Evolutionary conservation across 2,113 vertebrate species (phyloP), one percentile per base, ranked within the genome.

Genomic region (Terrapene triunguis): DNA sequence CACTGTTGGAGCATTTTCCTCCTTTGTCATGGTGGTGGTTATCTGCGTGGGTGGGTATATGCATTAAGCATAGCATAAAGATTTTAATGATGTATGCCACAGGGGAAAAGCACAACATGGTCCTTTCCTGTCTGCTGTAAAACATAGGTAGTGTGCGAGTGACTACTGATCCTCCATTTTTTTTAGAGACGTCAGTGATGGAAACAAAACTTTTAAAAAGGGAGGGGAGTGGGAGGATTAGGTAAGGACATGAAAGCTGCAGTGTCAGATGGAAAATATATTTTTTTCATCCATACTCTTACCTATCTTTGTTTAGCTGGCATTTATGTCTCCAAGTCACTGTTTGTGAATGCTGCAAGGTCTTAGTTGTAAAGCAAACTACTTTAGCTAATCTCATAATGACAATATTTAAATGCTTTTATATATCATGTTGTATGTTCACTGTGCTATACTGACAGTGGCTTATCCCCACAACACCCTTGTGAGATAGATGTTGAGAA

Each of bases 31-130:
- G 89, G 51, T 83, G 80, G 78, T 86, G 92, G 91, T 93, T 96
- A 59, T 85, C 96, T 98, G 95, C 35, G 88, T 86, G 88, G 5
- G 5, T 95, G 89, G 96, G 44, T 54, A 42, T 50, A 65, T 85
- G 82, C 91, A 94, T 89, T 89, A 96, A 96, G 89, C 2, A 8
- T 3, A 90, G 89, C 93, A 90, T 94, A 89, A 84, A 89, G 85
- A 88, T 82, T 96, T 96, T 72, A 97, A 96, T 96, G 92, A 97
- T 95, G 76, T 89, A 54, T 91, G 21, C 88, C 91, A 80, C 84
- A 81, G 53, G 80, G 14, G 79, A 83, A 86, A 96, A 90, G 22
- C 14, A 90, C 84, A 97, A 89, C 62, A 6, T 47, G 65, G 3
- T n/a, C 81, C 96, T 93, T 95, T 51, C 80, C 84, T 90, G 82